These are phyloP conservation scores for Pristis pectinata DNA, from an alignment of 2,797 vertebrate genomes.

Conservation along the genomic window DNA sequence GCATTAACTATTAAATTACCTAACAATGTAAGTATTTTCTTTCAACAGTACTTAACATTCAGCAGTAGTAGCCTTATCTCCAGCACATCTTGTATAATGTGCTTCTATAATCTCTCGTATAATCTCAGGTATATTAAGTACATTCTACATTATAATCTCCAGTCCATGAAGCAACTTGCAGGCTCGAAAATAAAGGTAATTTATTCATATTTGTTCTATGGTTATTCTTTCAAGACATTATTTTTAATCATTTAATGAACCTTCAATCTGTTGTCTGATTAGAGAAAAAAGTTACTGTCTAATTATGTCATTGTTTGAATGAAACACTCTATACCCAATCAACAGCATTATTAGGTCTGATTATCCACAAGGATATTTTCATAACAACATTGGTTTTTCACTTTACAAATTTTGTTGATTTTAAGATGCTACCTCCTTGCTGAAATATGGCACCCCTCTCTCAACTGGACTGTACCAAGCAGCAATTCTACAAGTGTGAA, in stretches of 20 bases:
- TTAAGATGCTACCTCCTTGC: no score
- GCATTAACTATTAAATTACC: neutral
- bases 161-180: neutral
- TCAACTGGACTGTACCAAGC: no score
- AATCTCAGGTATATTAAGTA: neutral
- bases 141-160: neutral
- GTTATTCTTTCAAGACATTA: neutral
- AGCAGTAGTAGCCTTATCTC: neutral
- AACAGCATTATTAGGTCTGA: neutral
- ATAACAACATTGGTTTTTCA: no score
- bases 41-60: neutral
- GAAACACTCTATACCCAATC: neutral
- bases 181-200: neutral
- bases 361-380: neutral
- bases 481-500: no score
- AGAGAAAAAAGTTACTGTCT: neutral
- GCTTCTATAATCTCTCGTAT: neutral
- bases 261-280: neutral
- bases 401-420: no score
- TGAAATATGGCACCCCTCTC: no score
- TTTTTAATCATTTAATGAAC: neutral
- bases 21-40: neutral
- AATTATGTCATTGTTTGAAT: no score
- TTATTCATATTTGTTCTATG: neutral
- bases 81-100: neutral